phyloP scores from a whole-genome alignment of 2,888 invertebrate genomes.

The Sminthurides aquaticus region DNA sequence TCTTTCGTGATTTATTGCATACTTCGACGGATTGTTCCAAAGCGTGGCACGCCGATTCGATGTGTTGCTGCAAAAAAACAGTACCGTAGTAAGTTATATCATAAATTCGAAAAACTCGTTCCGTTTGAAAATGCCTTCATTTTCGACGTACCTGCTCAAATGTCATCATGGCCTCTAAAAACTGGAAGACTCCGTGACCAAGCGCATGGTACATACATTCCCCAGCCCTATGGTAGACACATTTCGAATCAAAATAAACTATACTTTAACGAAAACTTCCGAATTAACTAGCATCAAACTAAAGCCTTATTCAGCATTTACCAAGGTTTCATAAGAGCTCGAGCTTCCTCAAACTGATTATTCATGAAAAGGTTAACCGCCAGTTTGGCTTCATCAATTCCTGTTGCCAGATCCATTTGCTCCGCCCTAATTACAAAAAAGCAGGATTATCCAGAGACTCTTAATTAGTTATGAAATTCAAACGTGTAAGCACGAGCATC shows the following conservation, averaged over 20 bases:
- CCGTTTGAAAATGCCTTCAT: no score
- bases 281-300: neutral
- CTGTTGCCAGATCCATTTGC: constrained; percentile 59
- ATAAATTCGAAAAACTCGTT: neutral
- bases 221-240: constrained; percentile 55
- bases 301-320: constrained; percentile 45
- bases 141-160: constrained; percentile 64
- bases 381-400: constrained; percentile 66
- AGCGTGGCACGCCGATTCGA: constrained; percentile 64
- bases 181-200: constrained; percentile 78
- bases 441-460: no score
- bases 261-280: neutral
- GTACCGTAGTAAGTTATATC: no score
- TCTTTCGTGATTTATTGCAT: constrained; percentile 64
- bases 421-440: constrained; percentile 40
- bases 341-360: constrained; percentile 78
- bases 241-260: no score
- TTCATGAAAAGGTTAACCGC: constrained; percentile 87
- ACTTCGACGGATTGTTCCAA: constrained; percentile 71
- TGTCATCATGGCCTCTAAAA: constrained; percentile 85
- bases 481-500: constrained; percentile 1
- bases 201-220: constrained; percentile 86
- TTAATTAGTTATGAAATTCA: neutral
- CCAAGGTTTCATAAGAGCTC: constrained; percentile 70
- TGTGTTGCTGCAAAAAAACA: constrained; percentile 53